phyloP scores from a whole-genome alignment of 2,888 invertebrate species.

The Augiades crinisus region DNA sequence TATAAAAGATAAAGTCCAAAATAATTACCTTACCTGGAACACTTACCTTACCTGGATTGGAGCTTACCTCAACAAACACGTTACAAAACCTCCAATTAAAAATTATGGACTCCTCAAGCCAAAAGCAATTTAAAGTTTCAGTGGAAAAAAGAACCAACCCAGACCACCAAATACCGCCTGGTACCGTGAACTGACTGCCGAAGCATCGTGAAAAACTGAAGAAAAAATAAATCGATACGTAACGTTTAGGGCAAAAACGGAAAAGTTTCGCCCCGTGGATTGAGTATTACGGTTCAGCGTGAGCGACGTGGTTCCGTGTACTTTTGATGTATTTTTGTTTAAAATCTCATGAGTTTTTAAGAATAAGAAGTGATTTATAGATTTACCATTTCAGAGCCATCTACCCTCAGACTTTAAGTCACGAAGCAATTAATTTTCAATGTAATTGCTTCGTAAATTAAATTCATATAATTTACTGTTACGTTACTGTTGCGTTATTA shows the following conservation, averaged over 20 bases:
- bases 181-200: constrained; percentile 33
- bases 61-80: neutral
- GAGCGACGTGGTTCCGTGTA: constrained; percentile 1
- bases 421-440: too few species aligned
- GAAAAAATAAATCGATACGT: constrained; percentile 40
- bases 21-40: too few species aligned
- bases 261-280: constrained; percentile 33
- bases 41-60: neutral
- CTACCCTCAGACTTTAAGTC: too few species aligned
- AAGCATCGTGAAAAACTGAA: constrained; percentile 31
- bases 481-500: too few species aligned
- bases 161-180: constrained; percentile 36
- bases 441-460: too few species aligned
- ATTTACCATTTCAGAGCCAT: too few species aligned
- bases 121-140: constrained; percentile 19
- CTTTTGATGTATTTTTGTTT: too few species aligned
- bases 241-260: constrained; percentile 32
- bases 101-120: constrained; percentile 12
- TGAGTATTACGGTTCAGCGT: constrained; percentile 11
- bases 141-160: constrained; percentile 17
- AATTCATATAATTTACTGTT: too few species aligned
- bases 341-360: too few species aligned
- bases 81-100: constrained; percentile 8
- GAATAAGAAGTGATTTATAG: too few species aligned
- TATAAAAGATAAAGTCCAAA: too few species aligned